A percentile compares a stretch with the other conserved stretches of the same genome.
These are phyloP conservation scores for Pomatorhinus ruficollis DNA, from an alignment of 2,113 vertebrate genomes.

Conservation along the genomic window DNA sequence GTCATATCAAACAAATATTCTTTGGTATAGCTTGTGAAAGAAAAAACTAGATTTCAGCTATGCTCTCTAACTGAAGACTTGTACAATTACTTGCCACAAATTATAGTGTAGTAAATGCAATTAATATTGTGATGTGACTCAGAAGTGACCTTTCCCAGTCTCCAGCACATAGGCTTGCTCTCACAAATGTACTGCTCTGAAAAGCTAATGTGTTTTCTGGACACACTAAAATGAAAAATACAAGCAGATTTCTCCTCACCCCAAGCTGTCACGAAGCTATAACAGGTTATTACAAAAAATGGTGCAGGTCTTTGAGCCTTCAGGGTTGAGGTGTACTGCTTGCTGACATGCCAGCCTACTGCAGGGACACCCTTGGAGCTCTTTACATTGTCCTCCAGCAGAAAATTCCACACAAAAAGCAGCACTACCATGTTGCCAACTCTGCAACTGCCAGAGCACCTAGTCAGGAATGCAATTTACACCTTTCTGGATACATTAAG, in stretches of 20 bases:
- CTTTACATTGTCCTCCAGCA: neutral
- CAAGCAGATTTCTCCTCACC: neutral
- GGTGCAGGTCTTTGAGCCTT: neutral
- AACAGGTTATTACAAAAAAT: neutral
- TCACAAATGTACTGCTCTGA: neutral
- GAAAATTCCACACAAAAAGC: neutral
- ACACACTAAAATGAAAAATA: neutral
- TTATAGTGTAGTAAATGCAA: neutral
- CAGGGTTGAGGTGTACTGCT: neutral
- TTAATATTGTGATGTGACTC: neutral
- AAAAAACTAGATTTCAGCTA: neutral
- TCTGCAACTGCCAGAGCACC: no score
- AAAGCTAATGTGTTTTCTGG: neutral
- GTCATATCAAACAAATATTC: neutral
- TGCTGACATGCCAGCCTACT: neutral
- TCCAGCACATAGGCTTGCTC: neutral
- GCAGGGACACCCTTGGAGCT: neutral
- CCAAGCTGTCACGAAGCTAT: neutral
- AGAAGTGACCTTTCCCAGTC: neutral
- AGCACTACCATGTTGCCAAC: fast-evolving
- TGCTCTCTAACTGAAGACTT: neutral
- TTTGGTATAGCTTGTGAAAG: neutral
- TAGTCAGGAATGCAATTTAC: neutral
- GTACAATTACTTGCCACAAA: neutral
- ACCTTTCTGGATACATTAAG: neutral